Base-by-base conservation (phyloP, 2,888 invertebrate species). In the Lepetodrilus schrolli region DNA sequence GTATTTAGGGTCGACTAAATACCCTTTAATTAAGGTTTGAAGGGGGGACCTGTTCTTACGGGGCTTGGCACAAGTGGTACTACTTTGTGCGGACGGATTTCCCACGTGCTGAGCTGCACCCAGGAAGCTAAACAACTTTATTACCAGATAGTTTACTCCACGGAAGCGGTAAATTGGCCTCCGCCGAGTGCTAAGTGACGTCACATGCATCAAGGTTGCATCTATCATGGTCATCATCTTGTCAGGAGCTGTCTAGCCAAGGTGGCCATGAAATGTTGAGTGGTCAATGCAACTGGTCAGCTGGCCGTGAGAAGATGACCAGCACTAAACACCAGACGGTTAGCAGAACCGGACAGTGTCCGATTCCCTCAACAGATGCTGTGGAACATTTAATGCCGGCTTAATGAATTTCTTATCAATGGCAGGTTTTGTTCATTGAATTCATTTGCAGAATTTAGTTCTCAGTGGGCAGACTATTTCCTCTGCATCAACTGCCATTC, bases 101-200 rank as follows among this genome's bases (percentile, higher is more conserved):
- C 58, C 58, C 58, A 58, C 58, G 58, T 58, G 58, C 58, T 58
- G 58, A 23, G 58, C 17, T 26, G 26, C 23, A 58, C 58, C 58
- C 30, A 30, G 26, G 58, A 58, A 30, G 58, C 58, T 30, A 34
- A 58, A 58, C 58, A 58, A 34, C 58, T 58, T 58, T 58, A 58
- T 58, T 58, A 26, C 58, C 58, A 58, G 30, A 58, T 58, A 26
- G 58, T 58, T 58, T 58, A 58, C 58, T 58, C 17, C n/a, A 30
- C 58, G 58, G 58, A 58, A 58, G 58, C 58, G 58, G 58, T 58
- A 58, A 58, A 58, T 58, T 58, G 58, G 58, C 58, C 58, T 58
- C 58, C 58, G 58, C 51, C 58, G 58, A 58, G 30, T 58, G 58
- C 30, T n/a, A n/a, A 17, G 26, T 58, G 58, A 58, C 58, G 58